Percentiles rank a stretch among this genome's conserved stretches.
These are phyloP conservation scores for Odontamblyopus lacepedii DNA, from an alignment of 2,797 vertebrate species.

Conservation along the genomic window DNA sequence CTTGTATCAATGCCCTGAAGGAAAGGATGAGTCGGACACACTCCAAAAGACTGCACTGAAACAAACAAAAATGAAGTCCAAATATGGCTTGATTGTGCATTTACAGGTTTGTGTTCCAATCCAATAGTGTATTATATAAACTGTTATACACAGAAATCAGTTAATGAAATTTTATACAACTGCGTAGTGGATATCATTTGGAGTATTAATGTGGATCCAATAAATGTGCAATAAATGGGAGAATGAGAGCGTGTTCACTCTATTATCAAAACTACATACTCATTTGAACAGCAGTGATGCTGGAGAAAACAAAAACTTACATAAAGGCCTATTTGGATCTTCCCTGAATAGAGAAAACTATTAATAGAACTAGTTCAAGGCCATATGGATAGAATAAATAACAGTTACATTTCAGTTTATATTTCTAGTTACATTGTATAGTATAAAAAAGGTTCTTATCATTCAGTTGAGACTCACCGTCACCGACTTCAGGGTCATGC, in stretches of 20 bases:
- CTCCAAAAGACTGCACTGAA: constrained; percentile 76
- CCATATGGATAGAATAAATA: too few relatives aligned
- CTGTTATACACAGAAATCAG: too few relatives aligned
- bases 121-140: not conserved
- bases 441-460: not conserved
- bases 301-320: too few relatives aligned
- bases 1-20: constrained; percentile 84
- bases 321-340: too few relatives aligned
- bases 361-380: too few relatives aligned
- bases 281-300: too few relatives aligned
- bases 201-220: not conserved
- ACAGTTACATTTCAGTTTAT: too few relatives aligned
- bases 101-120: not conserved
- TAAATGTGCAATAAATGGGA: not conserved
- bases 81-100: not conserved
- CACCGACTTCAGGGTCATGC: constrained; percentile 98
- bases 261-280: too few relatives aligned
- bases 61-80: constrained; percentile 20
- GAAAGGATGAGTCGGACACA: constrained; percentile 79
- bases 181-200: not conserved
- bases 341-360: too few relatives aligned
- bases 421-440: too few relatives aligned
- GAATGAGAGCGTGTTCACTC: not conserved
- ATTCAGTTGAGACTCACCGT: constrained; percentile 83
- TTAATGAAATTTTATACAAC: not conserved